Evolutionary conservation across 2,797 vertebrate species (phyloP), one percentile per base, ranked within the genome.

Genomic region (Astyanax mexicanus): DNA sequence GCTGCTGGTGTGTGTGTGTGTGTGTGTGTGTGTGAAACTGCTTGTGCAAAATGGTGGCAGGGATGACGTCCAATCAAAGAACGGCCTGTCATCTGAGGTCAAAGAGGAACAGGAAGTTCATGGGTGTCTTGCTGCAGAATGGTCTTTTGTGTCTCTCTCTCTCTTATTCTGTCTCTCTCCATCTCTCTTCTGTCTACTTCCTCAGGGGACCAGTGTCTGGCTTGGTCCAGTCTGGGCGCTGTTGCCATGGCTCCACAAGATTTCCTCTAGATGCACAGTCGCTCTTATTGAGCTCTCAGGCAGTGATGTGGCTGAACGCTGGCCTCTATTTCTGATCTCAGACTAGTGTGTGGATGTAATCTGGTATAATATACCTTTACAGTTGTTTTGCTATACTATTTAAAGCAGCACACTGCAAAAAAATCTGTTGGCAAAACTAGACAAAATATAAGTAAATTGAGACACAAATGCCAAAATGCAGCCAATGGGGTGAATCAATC

Each of bases 21-120:
- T 29, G 69, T 40, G 72, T 27, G 19, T 64, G n/a, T 49, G 23
- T 25, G 6, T 37, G 25, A 65, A 51, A 17, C 10, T 25, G 66
- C 67, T 52, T 13, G 23, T 71, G 54, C 25, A 67, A 72, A 77
- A 78, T 42, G 45, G 54, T 68, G 62, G 23, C 40, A 11, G 65
- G 40, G 38, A 23, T 57, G 12, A 64, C 49, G 8, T 49, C 29
- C 38, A 73, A n/a, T 80, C 74, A 70, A 74, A 71, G 61, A 77
- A 32, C 25, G 37, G 27, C 77, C 74, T 77, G 72, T 68, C 70
- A 51, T 27, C 54, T 51, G 55, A 80, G 55, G 57, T 60, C 21
- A 58, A 64, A 64, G 23, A 73, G 69, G 72, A 69, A 75, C 55
- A 74, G 78, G 72, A 77, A 80, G 29, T 61, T 62, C 38, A 69